Base-by-base conservation (phyloP, 2,113 vertebrate species). In the Ellobius talpinus region DNA sequence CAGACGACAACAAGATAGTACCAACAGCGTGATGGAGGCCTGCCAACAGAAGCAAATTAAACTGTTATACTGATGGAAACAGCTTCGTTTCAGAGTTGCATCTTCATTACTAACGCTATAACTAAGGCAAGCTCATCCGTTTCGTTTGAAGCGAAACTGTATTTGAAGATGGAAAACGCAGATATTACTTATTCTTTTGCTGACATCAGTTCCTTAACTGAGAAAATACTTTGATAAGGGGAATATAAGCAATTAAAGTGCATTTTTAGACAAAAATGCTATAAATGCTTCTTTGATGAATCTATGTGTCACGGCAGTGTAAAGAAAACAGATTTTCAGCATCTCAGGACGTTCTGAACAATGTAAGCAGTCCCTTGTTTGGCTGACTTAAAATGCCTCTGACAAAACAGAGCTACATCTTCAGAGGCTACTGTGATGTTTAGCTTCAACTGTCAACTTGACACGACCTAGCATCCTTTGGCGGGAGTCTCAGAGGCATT, bases 311-410 rank as follows among this genome's bases (percentile, higher is more conserved):
- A 86, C 36, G 39, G 73, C 90, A 45, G 1, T 31, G 58, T n/a
- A 11, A 68, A 55, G 97, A 77, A 85, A 87, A 52, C 16, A 87
- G 76, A 61, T 79, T 87, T 96, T 94, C 68, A 90, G 9, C 79
- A 52, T 73, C 42, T 82, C 82, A 82, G n/a, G 55, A 84, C 16
- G 88, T 39, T 55, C 7, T 47, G 3, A 85, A 66, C n/a, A 91
- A 94, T 74, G 92, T 23, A 90, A 90, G 42, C 58, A 93, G 10
- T 1, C 74, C 77, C 23, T 58, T 91, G 3, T 82, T 73, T 78
- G 17, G 42, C 23, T 92, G 90, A 58, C 68, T 94, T 95, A 72
- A 85, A 91, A 93, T 90, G 61, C 47, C 61, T 73, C 33, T 92
- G 77, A 91, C 6, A 21, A 42, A 93, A 23, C 1, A 73, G 94